Conservation (phyloP, 1,140 invertebrate genomes). For the Bombus pyrosoma region DNA sequence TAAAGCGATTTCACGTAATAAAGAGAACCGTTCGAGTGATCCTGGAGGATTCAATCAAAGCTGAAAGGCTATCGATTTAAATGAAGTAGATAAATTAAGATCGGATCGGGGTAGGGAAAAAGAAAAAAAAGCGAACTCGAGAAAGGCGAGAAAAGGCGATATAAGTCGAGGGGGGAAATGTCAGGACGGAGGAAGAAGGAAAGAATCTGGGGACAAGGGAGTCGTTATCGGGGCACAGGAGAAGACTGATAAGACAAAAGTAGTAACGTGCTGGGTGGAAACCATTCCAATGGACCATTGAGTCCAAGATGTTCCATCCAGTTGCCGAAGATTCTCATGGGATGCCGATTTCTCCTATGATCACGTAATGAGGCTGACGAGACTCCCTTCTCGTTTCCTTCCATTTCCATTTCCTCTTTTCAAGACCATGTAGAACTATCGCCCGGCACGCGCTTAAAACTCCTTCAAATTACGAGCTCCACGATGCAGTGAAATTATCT, state of each 20-base stretch:
- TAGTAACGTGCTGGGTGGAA: slow-evolving; percentile 45
- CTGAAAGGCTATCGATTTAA: slow-evolving; percentile 46
- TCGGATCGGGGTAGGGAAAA: neutral
- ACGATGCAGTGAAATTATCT: slow-evolving; percentile 52
- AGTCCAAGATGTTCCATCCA: slow-evolving; percentile 54
- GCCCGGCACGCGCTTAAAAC: slow-evolving; percentile 48
- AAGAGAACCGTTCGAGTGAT: slow-evolving; percentile 31
- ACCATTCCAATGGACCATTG: slow-evolving; percentile 56
- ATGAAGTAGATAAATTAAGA: slow-evolving; percentile 52
- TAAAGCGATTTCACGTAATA: slow-evolving; percentile 10
- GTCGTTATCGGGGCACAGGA: slow-evolving; percentile 49
- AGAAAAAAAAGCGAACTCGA: neutral
- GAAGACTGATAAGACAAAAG: slow-evolving; percentile 64
- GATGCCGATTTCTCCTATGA: slow-evolving; percentile 55
- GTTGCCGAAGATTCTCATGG: slow-evolving; percentile 24
- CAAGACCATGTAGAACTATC: slow-evolving; percentile 12
- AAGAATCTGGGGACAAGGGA: neutral
- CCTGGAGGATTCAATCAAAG: slow-evolving; percentile 42
- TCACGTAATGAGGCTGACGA: slow-evolving; percentile 60
- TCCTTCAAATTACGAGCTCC: slow-evolving; percentile 50
- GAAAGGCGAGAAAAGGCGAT: neutral
- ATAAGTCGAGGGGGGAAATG: slow-evolving; percentile 8
- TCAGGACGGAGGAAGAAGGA: neutral
- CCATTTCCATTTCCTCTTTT: slow-evolving; percentile 16
- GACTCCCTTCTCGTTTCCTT: neutral